Percentiles rank a stretch among this genome's conserved stretches.
These are phyloP conservation scores for Pseudococcus longispinus DNA, from an alignment of 2,888 invertebrate species.

Conservation along the genomic window DNA sequence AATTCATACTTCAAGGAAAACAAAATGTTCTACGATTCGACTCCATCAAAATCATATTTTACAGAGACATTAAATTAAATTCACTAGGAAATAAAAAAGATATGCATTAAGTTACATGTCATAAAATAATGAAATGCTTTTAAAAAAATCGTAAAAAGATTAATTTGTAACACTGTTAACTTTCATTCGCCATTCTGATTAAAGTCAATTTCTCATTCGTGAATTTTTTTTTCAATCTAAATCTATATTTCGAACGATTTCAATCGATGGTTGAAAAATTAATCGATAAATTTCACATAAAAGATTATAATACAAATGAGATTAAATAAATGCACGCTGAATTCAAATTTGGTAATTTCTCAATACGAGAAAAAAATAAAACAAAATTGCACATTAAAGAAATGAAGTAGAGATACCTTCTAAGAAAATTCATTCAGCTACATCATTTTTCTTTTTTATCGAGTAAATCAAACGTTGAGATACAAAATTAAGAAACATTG, in stretches of 20 bases:
- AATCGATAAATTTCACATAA: not conserved
- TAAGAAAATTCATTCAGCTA: not conserved
- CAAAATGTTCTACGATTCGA: not conserved
- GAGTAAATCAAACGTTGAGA: not conserved
- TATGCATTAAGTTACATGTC: constrained; percentile 30
- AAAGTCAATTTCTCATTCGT: not conserved
- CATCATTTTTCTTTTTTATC: not conserved
- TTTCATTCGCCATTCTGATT: not conserved
- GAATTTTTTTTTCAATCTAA: not conserved
- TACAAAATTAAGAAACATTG: not conserved
- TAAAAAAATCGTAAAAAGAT: constrained; percentile 6
- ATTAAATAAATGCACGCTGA: not conserved
- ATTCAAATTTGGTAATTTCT: not conserved
- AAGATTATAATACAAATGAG: not conserved
- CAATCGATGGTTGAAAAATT: not conserved
- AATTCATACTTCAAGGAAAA: not conserved
- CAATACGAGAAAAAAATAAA: not conserved
- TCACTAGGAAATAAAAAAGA: constrained; percentile 26
- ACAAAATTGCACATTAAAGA: not conserved
- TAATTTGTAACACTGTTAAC: not conserved
- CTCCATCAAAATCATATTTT: not conserved
- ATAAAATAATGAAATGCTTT: constrained; percentile 23
- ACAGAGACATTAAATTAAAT: not conserved
- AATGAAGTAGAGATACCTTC: not conserved
- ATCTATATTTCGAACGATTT: not conserved